A percentile compares a stretch with the other conserved stretches of the same genome.
Conservation (phyloP, 2,888 invertebrate genomes). For the Amphipoea lucens region DNA sequence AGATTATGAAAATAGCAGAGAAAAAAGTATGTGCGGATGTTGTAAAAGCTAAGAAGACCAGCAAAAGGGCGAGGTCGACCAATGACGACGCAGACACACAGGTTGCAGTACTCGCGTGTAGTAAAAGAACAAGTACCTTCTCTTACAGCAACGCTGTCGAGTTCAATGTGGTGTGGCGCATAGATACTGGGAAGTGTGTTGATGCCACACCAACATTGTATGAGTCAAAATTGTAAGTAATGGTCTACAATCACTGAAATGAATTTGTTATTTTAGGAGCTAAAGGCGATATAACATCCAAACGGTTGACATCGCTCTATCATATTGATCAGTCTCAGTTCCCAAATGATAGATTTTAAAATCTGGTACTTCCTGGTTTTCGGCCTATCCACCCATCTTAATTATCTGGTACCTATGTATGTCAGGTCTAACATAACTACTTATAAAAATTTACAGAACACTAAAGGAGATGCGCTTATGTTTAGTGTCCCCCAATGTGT, state of each 20-base stretch:
- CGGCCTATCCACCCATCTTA: not conserved
- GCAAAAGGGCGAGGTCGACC: slow-evolving; percentile 70
- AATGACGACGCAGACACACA: slow-evolving; percentile 46
- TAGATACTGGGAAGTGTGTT: slow-evolving; percentile 94
- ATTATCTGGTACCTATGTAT: not conserved
- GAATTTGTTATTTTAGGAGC: not conserved
- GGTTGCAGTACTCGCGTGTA: slow-evolving; percentile 24
- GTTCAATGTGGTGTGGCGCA: slow-evolving; percentile 89
- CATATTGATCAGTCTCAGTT: not conserved
- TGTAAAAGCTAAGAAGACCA: slow-evolving; percentile 70
- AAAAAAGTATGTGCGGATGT: slow-evolving; percentile 73
- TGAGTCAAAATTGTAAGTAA: slow-evolving; percentile 84
- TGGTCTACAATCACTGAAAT: slow-evolving; percentile 7
- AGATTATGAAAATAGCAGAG: slow-evolving; percentile 77
- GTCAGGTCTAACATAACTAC: not conserved
- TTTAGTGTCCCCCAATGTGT: not conserved
- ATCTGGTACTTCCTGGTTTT: too few relatives aligned
- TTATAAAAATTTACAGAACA: too few relatives aligned
- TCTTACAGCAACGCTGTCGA: slow-evolving; percentile 65
- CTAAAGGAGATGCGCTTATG: too few relatives aligned
- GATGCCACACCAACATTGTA: slow-evolving; percentile 93
- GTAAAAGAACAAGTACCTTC: slow-evolving; percentile 62
- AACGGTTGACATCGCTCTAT: not conserved
- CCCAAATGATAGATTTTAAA: not conserved
- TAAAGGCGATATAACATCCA: not conserved